A percentile compares a stretch with the other conserved stretches of the same genome.
Conservation (phyloP, 2,113 vertebrate species). For the Poicephalus meyeri region DNA sequence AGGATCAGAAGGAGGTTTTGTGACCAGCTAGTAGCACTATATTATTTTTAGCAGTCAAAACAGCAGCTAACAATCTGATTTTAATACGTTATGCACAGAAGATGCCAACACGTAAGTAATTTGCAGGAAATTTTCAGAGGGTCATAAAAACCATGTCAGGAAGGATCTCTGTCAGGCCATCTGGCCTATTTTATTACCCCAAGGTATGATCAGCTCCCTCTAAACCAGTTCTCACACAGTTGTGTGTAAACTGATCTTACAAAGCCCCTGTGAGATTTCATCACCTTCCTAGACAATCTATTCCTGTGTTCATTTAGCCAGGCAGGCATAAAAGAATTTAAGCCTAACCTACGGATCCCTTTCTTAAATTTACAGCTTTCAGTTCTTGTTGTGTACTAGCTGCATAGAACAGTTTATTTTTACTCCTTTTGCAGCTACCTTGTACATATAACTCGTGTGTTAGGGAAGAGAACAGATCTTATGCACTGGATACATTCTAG, state of each 20-base stretch:
- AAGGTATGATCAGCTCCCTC: not conserved
- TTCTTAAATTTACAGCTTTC: not conserved
- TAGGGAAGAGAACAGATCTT: not conserved
- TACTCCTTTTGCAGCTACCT: not conserved
- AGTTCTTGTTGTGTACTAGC: not conserved
- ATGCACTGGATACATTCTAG: not conserved
- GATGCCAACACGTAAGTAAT: not conserved
- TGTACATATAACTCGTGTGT: accelerated
- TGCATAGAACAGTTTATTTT: not conserved
- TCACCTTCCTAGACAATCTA: not conserved
- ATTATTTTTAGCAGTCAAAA: not conserved
- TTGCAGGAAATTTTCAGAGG: not conserved
- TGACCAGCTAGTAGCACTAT: not conserved
- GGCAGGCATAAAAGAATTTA: not conserved
- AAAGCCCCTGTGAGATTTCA: not conserved
- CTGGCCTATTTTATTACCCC: not conserved
- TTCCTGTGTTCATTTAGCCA: not conserved
- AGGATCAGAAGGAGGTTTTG: not conserved
- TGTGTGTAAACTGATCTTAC: not conserved
- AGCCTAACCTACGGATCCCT: not conserved
- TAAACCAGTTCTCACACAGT: not conserved
- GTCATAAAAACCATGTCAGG: not conserved
- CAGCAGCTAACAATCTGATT: not conserved
- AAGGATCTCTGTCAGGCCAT: not conserved
- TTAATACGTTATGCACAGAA: not conserved